Evolutionary conservation across 2,888 invertebrate species (phyloP).

Genomic region (Cheilosia grossa): DNA sequence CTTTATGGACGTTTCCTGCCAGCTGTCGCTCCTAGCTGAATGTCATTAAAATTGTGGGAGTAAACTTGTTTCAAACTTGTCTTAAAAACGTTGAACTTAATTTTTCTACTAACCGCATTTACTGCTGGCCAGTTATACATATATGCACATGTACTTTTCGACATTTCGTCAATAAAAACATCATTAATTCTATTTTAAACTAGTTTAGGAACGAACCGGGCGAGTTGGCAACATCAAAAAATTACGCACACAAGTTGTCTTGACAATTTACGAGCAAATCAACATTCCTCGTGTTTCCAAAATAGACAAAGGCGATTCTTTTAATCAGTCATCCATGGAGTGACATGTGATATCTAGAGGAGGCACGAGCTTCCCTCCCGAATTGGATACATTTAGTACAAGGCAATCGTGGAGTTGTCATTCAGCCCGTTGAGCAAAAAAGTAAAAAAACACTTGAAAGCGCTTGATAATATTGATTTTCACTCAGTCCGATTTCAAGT

Average conservation of each 20-base stretch:
- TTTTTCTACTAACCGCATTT: conserved; percentile 32
- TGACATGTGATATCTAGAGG: conserved; percentile 2
- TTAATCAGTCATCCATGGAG: conserved; percentile 8
- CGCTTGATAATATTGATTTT: conserved; percentile 32
- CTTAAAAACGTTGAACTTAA: conserved; percentile 20
- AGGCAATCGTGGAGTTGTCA: background rate
- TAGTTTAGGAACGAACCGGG: background rate
- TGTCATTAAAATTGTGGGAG: background rate
- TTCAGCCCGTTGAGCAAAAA: background rate
- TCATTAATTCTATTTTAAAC: conserved; percentile 46
- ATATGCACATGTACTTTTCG: conserved; percentile 1
- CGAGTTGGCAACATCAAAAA: no score
- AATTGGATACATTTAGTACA: background rate
- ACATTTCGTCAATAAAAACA: conserved; percentile 37
- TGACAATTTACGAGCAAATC: background rate
- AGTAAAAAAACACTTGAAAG: background rate
- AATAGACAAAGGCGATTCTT: conserved; percentile 20
- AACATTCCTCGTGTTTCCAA: conserved; percentile 12
- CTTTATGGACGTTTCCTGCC: no score
- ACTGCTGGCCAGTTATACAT: background rate
- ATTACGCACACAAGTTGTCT: no score
- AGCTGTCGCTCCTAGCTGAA: no score
- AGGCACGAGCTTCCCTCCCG: background rate
- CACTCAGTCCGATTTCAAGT: conserved; percentile 22
- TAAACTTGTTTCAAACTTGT: background rate